These are phyloP conservation scores for Glaucopsyche alexis DNA, from an alignment of 2,888 invertebrate species.

Conservation along the genomic window DNA sequence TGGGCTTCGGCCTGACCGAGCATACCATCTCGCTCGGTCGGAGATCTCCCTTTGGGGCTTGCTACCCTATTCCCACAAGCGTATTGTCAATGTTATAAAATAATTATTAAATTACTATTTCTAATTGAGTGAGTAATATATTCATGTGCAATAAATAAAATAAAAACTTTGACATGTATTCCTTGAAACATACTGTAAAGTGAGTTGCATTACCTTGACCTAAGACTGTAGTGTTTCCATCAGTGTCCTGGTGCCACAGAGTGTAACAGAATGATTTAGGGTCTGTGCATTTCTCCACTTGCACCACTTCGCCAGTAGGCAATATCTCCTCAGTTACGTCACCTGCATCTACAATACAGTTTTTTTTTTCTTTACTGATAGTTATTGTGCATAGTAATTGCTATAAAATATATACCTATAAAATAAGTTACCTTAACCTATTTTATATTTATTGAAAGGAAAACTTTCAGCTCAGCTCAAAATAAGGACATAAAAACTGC, in stretches of 20 bases:
- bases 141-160: neutral
- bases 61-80: too few relatives aligned
- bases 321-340: constrained; percentile 54
- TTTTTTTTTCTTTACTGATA: neutral
- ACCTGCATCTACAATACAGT: constrained; percentile 50
- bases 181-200: neutral
- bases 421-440: too few relatives aligned
- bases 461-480: too few relatives aligned
- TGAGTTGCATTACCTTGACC: constrained; percentile 82
- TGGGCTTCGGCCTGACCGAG: too few relatives aligned
- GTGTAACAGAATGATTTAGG: constrained; percentile 87
- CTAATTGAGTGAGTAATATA: too few relatives aligned
- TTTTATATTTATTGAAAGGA: too few relatives aligned
- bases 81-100: too few relatives aligned
- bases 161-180: neutral
- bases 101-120: too few relatives aligned
- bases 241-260: constrained; percentile 83
- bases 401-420: too few relatives aligned
- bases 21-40: too few relatives aligned
- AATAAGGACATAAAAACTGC: too few relatives aligned
- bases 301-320: constrained; percentile 57
- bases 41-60: too few relatives aligned
- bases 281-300: constrained; percentile 75
- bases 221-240: constrained; percentile 82
- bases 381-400: neutral